Conservation (phyloP, 2,113 vertebrate genomes). For the Equus przewalskii region DNA sequence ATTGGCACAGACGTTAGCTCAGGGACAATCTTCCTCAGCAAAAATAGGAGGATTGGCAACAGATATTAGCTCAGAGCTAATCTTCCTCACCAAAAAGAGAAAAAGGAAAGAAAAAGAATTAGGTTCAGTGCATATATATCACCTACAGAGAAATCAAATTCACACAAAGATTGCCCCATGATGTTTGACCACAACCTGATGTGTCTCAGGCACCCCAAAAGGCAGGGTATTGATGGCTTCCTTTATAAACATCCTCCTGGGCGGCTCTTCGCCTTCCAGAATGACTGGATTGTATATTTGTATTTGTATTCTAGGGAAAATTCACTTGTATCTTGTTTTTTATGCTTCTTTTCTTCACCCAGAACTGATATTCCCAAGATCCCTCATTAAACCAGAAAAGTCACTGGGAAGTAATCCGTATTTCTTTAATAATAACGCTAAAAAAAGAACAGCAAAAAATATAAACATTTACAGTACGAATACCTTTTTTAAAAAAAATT, state of each 20-base stretch:
- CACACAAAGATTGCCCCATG: background rate
- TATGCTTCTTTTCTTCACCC: background rate
- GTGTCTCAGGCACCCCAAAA: background rate
- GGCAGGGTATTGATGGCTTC: background rate
- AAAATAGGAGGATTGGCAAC: too few species aligned
- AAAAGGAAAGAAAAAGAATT: background rate
- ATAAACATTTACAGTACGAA: background rate
- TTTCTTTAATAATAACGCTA: conserved; percentile 21
- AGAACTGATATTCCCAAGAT: conserved; percentile 52
- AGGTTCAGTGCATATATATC: background rate
- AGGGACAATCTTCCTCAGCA: too few species aligned
- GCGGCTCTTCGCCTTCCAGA: background rate
- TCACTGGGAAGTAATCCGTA: background rate
- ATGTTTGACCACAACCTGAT: background rate
- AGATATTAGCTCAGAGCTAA: too few species aligned
- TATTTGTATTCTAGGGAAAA: background rate
- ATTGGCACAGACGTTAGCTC: too few species aligned
- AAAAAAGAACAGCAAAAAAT: conserved; percentile 40
- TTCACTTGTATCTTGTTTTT: background rate
- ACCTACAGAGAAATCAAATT: conserved; percentile 5
- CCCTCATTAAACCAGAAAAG: conserved; percentile 50
- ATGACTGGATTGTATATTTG: background rate
- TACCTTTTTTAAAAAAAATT: background rate
- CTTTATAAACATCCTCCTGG: background rate
- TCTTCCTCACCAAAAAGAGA: too few species aligned